Base-by-base conservation (phyloP, 2,797 vertebrate genomes). In the Crax fasciolata region DNA sequence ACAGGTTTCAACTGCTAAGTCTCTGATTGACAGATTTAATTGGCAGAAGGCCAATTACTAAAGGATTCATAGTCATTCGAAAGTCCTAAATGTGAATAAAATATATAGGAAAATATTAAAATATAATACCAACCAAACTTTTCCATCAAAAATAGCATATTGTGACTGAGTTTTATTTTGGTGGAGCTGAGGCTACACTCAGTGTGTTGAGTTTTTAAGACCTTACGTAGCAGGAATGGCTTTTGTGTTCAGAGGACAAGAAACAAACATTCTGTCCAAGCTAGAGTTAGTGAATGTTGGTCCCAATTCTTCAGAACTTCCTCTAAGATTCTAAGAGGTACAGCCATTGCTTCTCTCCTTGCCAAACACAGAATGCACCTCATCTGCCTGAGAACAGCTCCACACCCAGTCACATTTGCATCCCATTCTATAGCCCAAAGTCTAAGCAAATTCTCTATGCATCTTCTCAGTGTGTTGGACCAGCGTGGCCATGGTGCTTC, bases 61-160 rank as follows among this genome's bases (percentile, higher is more conserved):
- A 44, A 90, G 32, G 51, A 93, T 52, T 28, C 25, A 44, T 6
- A 44, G 28, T 25, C 48, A 58, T 18, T 75, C 17, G 5, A n/a
- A 95, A 89, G 44, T 23, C 12, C 6, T 77, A 58, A 58, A 66
- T 62, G 75, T 15, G 77, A 90, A 89, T 32, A 76, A 84, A 92
- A 91, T 28, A 55, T 1, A 3, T 30, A 74, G 24, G 71, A 89
- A 81, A 57, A 28, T 4, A 66, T 75, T 75, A 70, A 84, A 83
- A 84, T 28, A 30, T 25, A 61, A 5, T 23, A 73, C 10, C 49
- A 90, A 73, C 9, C 27, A 88, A 94, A 73, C 24, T 20, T 59
- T 91, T 70, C n/a, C 32, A 59, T 44, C 72, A 92, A 68, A 35
- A 80, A 51, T 28, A 78, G 9, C 35, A 85, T 5, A 72, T n/a